These are phyloP conservation scores for Scaeva pyrastri DNA, from an alignment of 2,888 invertebrate genomes.

Conservation along the genomic window DNA sequence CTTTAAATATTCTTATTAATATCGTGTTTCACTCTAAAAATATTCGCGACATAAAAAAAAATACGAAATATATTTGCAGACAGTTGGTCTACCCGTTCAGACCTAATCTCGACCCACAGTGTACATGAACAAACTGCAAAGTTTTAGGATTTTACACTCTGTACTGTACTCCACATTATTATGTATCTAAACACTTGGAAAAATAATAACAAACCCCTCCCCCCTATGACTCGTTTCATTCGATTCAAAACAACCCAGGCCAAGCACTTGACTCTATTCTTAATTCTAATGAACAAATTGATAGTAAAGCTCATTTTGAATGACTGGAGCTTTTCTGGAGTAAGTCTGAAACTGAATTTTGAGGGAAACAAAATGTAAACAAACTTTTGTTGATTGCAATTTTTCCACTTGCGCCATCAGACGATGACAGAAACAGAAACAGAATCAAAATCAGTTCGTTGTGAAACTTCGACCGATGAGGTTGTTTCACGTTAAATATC, in stretches of 20 bases:
- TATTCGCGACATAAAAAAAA: too few species aligned
- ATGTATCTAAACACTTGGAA: neutral
- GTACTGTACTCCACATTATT: too few species aligned
- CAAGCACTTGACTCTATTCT: neutral
- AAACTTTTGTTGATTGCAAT: constrained; percentile 29
- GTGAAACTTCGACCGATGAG: neutral
- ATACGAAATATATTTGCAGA: too few species aligned
- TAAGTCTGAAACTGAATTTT: neutral
- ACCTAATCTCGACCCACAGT: too few species aligned
- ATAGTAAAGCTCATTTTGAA: constrained; percentile 46
- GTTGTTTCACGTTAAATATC: constrained; percentile 7
- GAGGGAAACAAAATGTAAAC: constrained; percentile 46
- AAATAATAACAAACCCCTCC: neutral
- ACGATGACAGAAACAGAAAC: neutral
- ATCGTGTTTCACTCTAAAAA: too few species aligned
- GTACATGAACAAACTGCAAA: too few species aligned
- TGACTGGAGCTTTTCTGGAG: constrained; percentile 28
- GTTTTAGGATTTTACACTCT: neutral
- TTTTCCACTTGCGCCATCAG: neutral
- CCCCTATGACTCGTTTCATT: neutral
- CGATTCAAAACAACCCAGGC: neutral
- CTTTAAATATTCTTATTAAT: too few species aligned
- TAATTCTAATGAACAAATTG: constrained; percentile 3
- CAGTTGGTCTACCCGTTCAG: too few species aligned
- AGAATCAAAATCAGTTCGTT: constrained; percentile 26